phyloP scores from a whole-genome alignment of 2,113 vertebrate species.

The Oceanites oceanicus region DNA sequence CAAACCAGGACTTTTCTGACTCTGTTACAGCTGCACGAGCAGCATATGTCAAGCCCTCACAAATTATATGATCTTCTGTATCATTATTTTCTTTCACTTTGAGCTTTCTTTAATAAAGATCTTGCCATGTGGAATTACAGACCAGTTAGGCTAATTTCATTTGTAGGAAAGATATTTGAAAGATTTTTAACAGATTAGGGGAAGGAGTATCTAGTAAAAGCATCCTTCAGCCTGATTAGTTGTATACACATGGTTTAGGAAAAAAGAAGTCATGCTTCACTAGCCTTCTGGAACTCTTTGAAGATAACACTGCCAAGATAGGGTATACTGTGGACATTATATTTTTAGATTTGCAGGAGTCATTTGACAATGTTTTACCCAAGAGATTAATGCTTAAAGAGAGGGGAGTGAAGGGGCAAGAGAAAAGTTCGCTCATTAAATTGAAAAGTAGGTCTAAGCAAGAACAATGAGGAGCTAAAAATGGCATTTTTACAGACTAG shows the following conservation, averaged over 20 bases:
- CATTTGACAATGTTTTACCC: slow-evolving; percentile 40
- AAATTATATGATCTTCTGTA: not conserved
- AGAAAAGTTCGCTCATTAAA: slow-evolving; percentile 36
- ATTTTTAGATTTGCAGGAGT: slow-evolving; percentile 43
- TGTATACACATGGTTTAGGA: slow-evolving; percentile 9
- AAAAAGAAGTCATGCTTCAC: slow-evolving; percentile 41
- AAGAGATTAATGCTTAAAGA: slow-evolving; percentile 48
- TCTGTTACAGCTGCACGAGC: not conserved
- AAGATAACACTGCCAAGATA: slow-evolving; percentile 53
- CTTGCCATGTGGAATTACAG: not conserved
- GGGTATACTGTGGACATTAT: not conserved
- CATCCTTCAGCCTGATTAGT: slow-evolving; percentile 43
- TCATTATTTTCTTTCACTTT: slow-evolving; percentile 4
- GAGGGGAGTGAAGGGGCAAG: slow-evolving; percentile 36
- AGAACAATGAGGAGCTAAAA: slow-evolving; percentile 7
- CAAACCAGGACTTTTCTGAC: not conserved
- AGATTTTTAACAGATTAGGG: slow-evolving; percentile 36
- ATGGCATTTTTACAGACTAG: not conserved
- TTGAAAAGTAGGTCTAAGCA: slow-evolving; percentile 29
- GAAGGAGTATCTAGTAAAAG: slow-evolving; percentile 30
- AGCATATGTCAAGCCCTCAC: not conserved
- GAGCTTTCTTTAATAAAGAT: slow-evolving; percentile 12
- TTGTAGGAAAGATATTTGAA: slow-evolving; percentile 23
- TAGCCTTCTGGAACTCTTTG: slow-evolving; percentile 63
- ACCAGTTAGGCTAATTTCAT: not conserved